Evolutionary conservation across 2,113 vertebrate species (phyloP).

Genomic region (Bostrychus sinensis): DNA sequence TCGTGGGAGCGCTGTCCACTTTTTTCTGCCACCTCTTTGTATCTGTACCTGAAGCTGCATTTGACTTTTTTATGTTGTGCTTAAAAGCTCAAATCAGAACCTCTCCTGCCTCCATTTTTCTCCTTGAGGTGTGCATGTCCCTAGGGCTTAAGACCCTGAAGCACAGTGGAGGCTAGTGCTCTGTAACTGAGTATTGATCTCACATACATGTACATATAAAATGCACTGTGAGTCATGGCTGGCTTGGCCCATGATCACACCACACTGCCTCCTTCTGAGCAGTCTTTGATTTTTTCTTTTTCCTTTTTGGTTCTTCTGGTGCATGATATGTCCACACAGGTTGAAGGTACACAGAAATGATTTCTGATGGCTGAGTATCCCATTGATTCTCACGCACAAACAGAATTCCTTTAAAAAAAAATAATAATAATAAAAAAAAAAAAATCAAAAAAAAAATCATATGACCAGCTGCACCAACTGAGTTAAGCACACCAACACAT

Average conservation of each 20-base stretch:
- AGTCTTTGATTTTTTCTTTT: slow-evolving; percentile 45
- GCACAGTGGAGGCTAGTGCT: slow-evolving; percentile 35
- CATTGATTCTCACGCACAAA: not conserved
- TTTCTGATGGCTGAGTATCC: not conserved
- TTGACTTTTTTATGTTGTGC: slow-evolving; percentile 12
- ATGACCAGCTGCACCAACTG: no score
- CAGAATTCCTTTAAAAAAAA: not conserved
- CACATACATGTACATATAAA: slow-evolving; percentile 9
- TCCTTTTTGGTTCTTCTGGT: not conserved
- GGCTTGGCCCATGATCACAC: slow-evolving; percentile 52
- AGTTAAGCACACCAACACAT: no score
- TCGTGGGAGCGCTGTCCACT: slow-evolving; percentile 3
- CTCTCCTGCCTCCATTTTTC: not conserved
- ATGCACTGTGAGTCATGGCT: slow-evolving; percentile 21
- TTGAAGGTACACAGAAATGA: not conserved
- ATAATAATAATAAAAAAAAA: no score
- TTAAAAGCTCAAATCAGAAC: slow-evolving; percentile 23
- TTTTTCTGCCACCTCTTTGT: not conserved
- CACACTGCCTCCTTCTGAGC: slow-evolving; percentile 36
- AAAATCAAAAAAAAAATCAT: no score
- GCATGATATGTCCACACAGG: not conserved
- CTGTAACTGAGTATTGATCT: slow-evolving; percentile 66
- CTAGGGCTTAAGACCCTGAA: slow-evolving; percentile 14
- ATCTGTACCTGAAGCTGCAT: slow-evolving; percentile 10
- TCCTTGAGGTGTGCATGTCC: slow-evolving; percentile 14